These are phyloP conservation scores for Stigmatopora nigra DNA, from an alignment of 2,113 vertebrate species.

Conservation along the genomic window DNA sequence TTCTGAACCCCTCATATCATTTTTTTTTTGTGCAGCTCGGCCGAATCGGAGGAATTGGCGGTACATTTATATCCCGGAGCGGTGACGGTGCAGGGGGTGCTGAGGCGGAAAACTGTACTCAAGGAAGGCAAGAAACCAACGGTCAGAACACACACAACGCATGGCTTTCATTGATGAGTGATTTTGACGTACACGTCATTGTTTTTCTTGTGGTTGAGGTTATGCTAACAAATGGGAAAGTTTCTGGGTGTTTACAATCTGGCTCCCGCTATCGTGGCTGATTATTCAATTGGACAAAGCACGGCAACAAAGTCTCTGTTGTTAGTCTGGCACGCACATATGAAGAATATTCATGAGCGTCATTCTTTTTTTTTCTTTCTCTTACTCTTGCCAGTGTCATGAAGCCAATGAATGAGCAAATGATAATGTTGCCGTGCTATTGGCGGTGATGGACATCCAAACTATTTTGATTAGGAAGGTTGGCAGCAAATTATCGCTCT, in stretches of 20 bases:
- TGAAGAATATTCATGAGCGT: conserved; percentile 18
- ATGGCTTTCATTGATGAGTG: background rate
- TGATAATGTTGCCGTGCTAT: no score
- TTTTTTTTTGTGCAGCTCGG: conserved; percentile 73
- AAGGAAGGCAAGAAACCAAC: conserved; percentile 99
- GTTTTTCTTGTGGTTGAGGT: conserved; percentile 16
- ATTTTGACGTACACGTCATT: background rate
- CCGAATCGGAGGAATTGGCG: conserved; percentile 91
- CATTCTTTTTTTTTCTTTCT: conserved; percentile 4
- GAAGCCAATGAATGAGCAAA: no score
- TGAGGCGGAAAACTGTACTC: conserved; percentile 90
- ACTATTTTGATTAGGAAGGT: no score
- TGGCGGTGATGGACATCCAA: no score
- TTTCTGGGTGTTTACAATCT: conserved; percentile 16
- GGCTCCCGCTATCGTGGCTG: background rate
- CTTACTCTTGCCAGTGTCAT: background rate
- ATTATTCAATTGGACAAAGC: conserved; percentile 28
- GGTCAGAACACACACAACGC: conserved; percentile 67
- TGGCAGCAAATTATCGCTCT: no score
- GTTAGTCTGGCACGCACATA: conserved; percentile 11
- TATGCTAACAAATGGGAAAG: conserved; percentile 21
- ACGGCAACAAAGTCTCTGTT: conserved; percentile 5
- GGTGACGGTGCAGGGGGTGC: conserved; percentile 91
- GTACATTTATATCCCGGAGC: conserved; percentile 94
- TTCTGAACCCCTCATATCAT: conserved; percentile 17